Base-by-base conservation (phyloP, 2,888 invertebrate genomes). In the Ceriagrion tenellum region DNA sequence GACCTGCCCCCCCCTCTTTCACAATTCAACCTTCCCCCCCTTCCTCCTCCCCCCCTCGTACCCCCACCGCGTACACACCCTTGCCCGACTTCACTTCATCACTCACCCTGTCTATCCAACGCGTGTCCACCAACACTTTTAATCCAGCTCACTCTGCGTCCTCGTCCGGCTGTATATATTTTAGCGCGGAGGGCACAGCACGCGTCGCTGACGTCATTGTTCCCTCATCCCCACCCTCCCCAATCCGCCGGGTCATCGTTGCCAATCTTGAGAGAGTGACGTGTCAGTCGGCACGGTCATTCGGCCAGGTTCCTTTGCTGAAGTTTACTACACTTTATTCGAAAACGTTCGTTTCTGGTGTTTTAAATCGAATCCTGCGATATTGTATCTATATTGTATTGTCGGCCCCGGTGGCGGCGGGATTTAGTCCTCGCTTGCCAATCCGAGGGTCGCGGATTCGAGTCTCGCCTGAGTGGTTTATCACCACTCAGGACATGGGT, bases 121-220 rank as follows among this genome's bases (percentile, higher is more conserved):
- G 47, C 93, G 93, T 93, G 93, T 69, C 93, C 93, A n/a, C 74
- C 93, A 23, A 93, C 93, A 69, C 40, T 69, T 93, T 93, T 93
- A 93, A 93, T 93, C 93, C 93, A 10, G 16, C 55, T 55, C 23
- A 26, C 89, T 55, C 55, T 26, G 59, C 18, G 59, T 47, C n/a
- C 30, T 13, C 81, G 35, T 81, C 81, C 81, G 0, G 35, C 81
- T 30, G 26, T 69, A 81, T 81, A 81, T 81, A 81, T 81, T 81
- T 81, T 13, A 81, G 35, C 35, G 3, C 26, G 23, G 26, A 12
- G n/a, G 23, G n/a, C 69, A 69, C 4, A 23, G 23, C 81, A 12
- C 35, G 35, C 69, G 81, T 81, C 30, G 13, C 81, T 81, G 30
- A 81, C 81, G 35, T 81, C 81, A 81, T 81, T n/a, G 12, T 16